Evolutionary conservation across 1,140 invertebrate genomes (phyloP).

Genomic region (Centruroides sculpturatus): DNA sequence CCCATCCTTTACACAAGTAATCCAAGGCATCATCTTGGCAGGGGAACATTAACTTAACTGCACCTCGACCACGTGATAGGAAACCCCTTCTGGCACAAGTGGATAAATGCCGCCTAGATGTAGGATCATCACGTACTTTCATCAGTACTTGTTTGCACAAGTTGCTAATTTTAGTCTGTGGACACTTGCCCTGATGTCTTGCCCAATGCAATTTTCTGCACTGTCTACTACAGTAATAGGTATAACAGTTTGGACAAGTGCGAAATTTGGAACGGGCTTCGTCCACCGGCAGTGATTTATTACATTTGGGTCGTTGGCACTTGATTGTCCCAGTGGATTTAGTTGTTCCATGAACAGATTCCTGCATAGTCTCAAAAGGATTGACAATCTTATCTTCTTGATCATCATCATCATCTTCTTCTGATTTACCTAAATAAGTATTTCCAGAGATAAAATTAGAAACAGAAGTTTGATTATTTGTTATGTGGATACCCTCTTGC

Average conservation of each 20-base stretch:
- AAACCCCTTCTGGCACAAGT: slow-evolving; percentile 61
- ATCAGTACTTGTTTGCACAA: slow-evolving; percentile 75
- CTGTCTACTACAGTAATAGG: slow-evolving; percentile 51
- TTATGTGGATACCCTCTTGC: too few relatives aligned
- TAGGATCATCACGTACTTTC: slow-evolving; percentile 63
- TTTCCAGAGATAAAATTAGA: too few relatives aligned
- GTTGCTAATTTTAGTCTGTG: slow-evolving; percentile 62
- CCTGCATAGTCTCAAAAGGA: too few relatives aligned
- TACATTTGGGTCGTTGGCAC: slow-evolving; percentile 28
- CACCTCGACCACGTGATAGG: slow-evolving; percentile 67
- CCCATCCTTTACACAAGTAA: slow-evolving; percentile 33
- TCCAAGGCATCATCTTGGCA: slow-evolving; percentile 65
- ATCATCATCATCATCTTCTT: too few relatives aligned
- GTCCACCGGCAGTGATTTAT: slow-evolving; percentile 24
- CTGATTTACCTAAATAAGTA: too few relatives aligned
- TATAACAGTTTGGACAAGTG: slow-evolving; percentile 85
- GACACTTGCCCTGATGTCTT: slow-evolving; percentile 72
- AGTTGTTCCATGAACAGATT: too few relatives aligned
- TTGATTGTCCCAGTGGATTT: slow-evolving; percentile 17
- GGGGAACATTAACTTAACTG: slow-evolving; percentile 77
- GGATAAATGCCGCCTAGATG: slow-evolving; percentile 61
- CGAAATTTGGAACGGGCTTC: slow-evolving; percentile 47
- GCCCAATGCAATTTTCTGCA: slow-evolving; percentile 80
- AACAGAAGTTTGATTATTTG: too few relatives aligned
- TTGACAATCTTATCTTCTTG: too few relatives aligned